Evolutionary conservation across 2,797 vertebrate species (phyloP).

Genomic region (Heteromormyrus szaboi): DNA sequence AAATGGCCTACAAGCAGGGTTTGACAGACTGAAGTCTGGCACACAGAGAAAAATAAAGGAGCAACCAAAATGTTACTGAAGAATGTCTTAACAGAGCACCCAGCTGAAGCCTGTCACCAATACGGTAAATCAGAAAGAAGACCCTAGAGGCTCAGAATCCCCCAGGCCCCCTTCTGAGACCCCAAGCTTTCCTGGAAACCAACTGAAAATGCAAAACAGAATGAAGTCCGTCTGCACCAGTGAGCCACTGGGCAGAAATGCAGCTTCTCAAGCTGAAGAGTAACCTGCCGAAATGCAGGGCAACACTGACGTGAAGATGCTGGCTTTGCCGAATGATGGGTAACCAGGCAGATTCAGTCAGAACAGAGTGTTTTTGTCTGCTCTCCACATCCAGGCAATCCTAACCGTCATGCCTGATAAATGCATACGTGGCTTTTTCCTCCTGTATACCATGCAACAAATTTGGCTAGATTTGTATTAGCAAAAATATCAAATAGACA

Average conservation of each 20-base stretch:
- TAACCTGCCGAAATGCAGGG: not conserved
- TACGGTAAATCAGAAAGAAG: not conserved
- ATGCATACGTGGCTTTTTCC: not conserved
- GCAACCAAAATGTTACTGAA: not conserved
- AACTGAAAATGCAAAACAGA: not conserved
- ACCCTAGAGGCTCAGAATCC: not conserved
- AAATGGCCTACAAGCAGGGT: not conserved
- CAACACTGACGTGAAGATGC: not conserved
- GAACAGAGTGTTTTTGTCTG: not conserved
- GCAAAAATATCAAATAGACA: not conserved
- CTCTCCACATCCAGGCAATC: not conserved
- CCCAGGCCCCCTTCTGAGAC: not conserved
- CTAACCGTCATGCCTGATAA: not conserved
- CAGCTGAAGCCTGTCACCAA: not conserved
- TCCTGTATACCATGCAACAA: not conserved
- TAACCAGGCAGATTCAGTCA: not conserved
- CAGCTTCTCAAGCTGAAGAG: not conserved
- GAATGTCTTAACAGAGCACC: not conserved
- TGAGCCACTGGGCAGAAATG: not conserved
- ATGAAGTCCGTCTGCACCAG: not conserved
- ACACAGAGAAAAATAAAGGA: not conserved
- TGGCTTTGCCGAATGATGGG: not conserved
- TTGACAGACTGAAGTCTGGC: not conserved
- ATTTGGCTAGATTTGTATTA: not conserved
- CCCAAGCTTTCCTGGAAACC: not conserved